Base-by-base conservation (phyloP, 2,888 invertebrate species). In the Sphecodes monilicornis region DNA sequence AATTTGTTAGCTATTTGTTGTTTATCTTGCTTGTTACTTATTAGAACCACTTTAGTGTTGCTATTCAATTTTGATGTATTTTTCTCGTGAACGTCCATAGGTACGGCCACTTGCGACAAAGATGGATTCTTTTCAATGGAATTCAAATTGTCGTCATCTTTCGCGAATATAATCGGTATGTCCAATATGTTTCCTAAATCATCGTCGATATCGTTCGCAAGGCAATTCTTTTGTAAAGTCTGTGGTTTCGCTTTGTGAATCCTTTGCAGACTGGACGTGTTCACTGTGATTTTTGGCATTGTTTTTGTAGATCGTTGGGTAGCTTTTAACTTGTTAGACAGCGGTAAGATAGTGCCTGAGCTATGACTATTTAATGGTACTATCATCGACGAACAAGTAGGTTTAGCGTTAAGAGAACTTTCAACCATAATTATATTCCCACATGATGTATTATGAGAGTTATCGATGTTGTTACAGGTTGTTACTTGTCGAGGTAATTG, bases 151-250 rank as follows among this genome's bases (percentile, higher is more conserved):
- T 95, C 95, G 92, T 96, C 96, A 69, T 96, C 96, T 88, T 97
- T 96, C 1, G 97, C 97, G 92, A 97, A 96, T 81, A 97, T 96
- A 88, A 97, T 96, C 0, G 97, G 97, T 92, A 97, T 95, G 91
- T 97, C 96, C 90, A 96, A 95, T 70, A 97, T 97, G 91, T 96
- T 96, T 18, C 94, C 94, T 29, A 94, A 82, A 69, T 94, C 94
- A n/a, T 94, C 93, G 36, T 94, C 92, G 29, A 93, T 84, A 39
- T 92, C 90, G 11, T 84, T 88, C 29, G 64, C 41, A 6, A 88
- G n/a, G 22, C 78, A 86, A 57, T 89, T 91, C 69, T 90, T 92
- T 60, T 88, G 77, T 29, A 77, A 3, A 13, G 50, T 41, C 29
- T 91, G 90, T 10, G 88, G 50, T 26, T 88, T 89, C 10, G 66